These are phyloP conservation scores for Lutjanus erythropterus DNA, from an alignment of 2,113 vertebrate genomes.

Conservation along the genomic window DNA sequence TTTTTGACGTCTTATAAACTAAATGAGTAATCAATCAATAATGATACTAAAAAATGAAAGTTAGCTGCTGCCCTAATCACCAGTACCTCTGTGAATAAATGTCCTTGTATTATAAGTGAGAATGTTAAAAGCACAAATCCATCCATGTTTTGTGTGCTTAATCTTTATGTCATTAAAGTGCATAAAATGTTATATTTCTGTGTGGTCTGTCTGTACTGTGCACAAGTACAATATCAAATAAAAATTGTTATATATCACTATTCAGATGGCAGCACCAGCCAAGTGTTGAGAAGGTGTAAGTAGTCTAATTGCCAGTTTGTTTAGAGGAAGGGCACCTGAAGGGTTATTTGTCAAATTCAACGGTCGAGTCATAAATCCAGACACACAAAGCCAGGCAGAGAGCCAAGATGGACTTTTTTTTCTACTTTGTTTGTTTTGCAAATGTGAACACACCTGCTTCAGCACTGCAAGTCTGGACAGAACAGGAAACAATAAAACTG, in stretches of 20 bases:
- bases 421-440: conserved; percentile 64
- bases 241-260: conserved; percentile 19
- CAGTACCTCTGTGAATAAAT: conserved; percentile 20
- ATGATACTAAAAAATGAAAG: too few relatives aligned
- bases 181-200: conserved; percentile 3
- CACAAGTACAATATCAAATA: conserved; percentile 27
- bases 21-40: too few relatives aligned
- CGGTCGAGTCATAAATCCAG: conserved; percentile 71
- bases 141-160: background rate
- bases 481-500: conserved; percentile 42
- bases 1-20: too few relatives aligned
- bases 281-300: conserved; percentile 62
- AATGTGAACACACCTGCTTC: conserved; percentile 69
- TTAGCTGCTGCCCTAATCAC: too few relatives aligned
- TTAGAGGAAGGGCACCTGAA: conserved; percentile 68
- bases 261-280: conserved; percentile 35
- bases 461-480: conserved; percentile 32
- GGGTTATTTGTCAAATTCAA: conserved; percentile 78
- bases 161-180: conserved; percentile 8
- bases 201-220: conserved; percentile 1
- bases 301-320: conserved; percentile 73
- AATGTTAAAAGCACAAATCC: conserved; percentile 10
- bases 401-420: conserved; percentile 56
- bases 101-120: conserved; percentile 3
- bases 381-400: conserved; percentile 71